A percentile compares a stretch with the other conserved stretches of the same genome.
Evolutionary conservation across 2,888 invertebrate species (phyloP).

Genomic region (Tineola bisselliella): DNA sequence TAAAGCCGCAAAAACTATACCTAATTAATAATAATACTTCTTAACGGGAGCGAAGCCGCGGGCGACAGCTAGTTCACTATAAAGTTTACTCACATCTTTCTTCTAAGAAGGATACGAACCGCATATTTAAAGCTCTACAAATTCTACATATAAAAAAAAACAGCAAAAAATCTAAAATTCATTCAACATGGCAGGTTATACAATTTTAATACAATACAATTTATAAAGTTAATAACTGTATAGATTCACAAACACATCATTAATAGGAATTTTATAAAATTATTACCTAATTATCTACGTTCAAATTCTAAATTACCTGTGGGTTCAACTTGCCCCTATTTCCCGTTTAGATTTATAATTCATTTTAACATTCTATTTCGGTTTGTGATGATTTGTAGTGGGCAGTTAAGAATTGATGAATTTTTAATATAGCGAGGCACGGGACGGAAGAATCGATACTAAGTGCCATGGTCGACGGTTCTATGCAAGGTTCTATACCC

Average conservation of each 20-base stretch:
- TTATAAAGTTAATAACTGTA: background rate
- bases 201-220: background rate
- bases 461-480: slow-evolving; percentile 18
- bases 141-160: background rate
- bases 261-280: slow-evolving; percentile 1
- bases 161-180: background rate
- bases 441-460: slow-evolving; percentile 61
- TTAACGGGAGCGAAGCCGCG: too few relatives aligned
- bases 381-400: slow-evolving; percentile 35
- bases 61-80: too few relatives aligned
- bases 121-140: too few relatives aligned
- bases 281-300: background rate
- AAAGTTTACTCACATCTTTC: too few relatives aligned
- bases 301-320: background rate
- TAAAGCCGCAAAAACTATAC: too few relatives aligned
- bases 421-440: slow-evolving; percentile 54
- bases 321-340: background rate
- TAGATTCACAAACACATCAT: slow-evolving; percentile 1
- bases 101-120: too few relatives aligned
- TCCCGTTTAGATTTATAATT: background rate
- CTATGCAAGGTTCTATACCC: background rate
- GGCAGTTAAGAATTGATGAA: slow-evolving; percentile 53
- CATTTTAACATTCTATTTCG: slow-evolving; percentile 23
- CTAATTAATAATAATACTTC: too few relatives aligned
- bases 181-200: background rate